These are phyloP conservation scores for Mungos mungo DNA, from an alignment of 2,113 vertebrate species.

Conservation along the genomic window DNA sequence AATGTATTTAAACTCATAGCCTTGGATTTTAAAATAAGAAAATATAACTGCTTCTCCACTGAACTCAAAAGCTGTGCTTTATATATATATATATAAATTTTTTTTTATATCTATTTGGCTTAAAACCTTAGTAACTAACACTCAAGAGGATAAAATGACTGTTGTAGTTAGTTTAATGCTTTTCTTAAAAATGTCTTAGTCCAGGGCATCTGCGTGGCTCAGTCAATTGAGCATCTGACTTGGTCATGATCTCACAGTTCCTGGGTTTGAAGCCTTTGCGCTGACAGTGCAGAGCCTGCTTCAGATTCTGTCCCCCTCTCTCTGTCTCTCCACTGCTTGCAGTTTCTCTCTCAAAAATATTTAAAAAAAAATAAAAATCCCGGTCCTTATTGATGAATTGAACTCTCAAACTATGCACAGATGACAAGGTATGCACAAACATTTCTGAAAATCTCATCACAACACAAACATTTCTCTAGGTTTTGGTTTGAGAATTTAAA, in stretches of 20 bases:
- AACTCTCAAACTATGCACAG: neutral
- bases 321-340: too few relatives aligned
- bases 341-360: too few relatives aligned
- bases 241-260: too few relatives aligned
- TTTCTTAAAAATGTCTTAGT: neutral
- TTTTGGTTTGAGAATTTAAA: conserved; percentile 33
- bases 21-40: conserved; percentile 40
- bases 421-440: neutral
- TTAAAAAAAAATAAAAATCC: neutral
- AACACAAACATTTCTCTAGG: neutral
- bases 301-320: too few relatives aligned
- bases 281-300: too few relatives aligned
- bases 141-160: neutral
- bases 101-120: neutral
- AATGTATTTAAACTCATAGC: conserved; percentile 3
- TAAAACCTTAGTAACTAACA: neutral
- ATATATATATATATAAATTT: neutral
- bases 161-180: neutral
- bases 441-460: neutral
- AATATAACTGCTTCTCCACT: neutral
- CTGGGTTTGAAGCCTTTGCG: too few relatives aligned
- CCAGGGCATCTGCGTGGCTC: too few relatives aligned
- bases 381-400: neutral
- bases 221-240: too few relatives aligned
- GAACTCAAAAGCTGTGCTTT: conserved; percentile 22